Conservation (phyloP, 2,888 invertebrate species). For the Notodonta ziczac region DNA sequence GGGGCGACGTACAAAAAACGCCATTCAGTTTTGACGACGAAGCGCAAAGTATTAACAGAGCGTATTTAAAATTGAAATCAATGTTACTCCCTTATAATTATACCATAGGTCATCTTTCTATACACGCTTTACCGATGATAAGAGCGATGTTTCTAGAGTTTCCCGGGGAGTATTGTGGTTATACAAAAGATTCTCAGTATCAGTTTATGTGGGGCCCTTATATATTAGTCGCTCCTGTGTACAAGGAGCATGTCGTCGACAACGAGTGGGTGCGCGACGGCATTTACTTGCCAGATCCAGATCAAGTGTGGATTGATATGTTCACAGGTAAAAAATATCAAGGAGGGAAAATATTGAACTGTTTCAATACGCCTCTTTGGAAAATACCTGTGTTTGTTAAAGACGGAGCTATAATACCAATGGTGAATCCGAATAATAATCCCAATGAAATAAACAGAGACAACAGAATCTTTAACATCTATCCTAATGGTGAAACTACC, state of each 20-base stretch:
- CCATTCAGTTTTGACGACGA: conserved; percentile 69
- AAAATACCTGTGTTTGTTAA: conserved; percentile 73
- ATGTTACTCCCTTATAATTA: conserved; percentile 77
- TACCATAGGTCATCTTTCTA: conserved; percentile 64
- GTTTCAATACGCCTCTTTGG: conserved; percentile 67
- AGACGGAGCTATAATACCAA: conserved; percentile 75
- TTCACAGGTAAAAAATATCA: conserved; percentile 71
- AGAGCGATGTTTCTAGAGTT: conserved; percentile 77
- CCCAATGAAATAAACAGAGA: conserved; percentile 63
- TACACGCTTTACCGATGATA: conserved; percentile 68
- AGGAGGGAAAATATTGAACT: conserved; percentile 71
- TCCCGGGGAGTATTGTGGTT: conserved; percentile 56
- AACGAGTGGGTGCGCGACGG: conserved; percentile 56
- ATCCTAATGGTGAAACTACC: conserved; percentile 58
- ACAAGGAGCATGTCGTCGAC: conserved; percentile 43
- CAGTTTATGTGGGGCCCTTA: conserved; percentile 80
- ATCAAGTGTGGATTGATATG: conserved; percentile 73
- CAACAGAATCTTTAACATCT: conserved; percentile 61
- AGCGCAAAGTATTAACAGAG: conserved; percentile 66
- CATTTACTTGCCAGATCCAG: conserved; percentile 63
- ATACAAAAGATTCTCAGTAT: conserved; percentile 71
- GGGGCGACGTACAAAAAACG: conserved; percentile 69
- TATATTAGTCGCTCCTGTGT: conserved; percentile 73
- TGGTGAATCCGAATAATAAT: conserved; percentile 71
- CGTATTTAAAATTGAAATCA: conserved; percentile 75